These are phyloP conservation scores for Alectura lathami DNA, from an alignment of 2,113 vertebrate species.

Conservation along the genomic window DNA sequence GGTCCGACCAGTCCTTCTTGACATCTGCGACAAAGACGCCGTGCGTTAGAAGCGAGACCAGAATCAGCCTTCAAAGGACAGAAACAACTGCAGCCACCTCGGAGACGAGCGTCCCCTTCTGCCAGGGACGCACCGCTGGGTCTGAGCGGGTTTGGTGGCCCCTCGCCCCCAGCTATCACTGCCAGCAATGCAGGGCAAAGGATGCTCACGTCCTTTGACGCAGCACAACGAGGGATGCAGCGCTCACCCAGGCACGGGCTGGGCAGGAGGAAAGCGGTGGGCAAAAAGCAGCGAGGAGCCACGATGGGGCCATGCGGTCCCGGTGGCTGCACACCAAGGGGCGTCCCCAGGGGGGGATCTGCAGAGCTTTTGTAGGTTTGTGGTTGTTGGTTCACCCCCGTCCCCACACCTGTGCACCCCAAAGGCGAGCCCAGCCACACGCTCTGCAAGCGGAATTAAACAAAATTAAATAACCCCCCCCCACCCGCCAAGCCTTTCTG, in stretches of 20 bases:
- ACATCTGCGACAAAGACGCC: constrained; percentile 82
- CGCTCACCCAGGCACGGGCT: not conserved
- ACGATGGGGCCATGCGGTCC: rapidly evolving
- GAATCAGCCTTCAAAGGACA: not conserved
- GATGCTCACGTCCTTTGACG: too few species aligned
- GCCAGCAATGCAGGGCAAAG: not conserved
- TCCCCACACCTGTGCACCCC: not conserved
- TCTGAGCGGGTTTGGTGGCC: not conserved
- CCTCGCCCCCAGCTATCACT: too few species aligned
- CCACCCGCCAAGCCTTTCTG: not conserved
- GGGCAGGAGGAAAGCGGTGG: not conserved
- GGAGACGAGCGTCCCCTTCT: not conserved
- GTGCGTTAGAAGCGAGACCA: not conserved
- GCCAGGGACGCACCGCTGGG: not conserved
- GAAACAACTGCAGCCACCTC: not conserved
- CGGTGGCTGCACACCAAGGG: rapidly evolving
- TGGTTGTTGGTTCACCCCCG: not conserved
- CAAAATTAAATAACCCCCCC: not conserved
- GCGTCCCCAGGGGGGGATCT: not conserved
- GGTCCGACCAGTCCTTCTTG: constrained; percentile 99
- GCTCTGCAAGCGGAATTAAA: not conserved
- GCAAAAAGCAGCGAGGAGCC: not conserved
- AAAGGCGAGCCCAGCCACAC: not conserved
- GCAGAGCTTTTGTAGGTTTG: not conserved
- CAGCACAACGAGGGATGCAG: too few species aligned